Base-by-base conservation (phyloP, 1,140 invertebrate genomes). In the Littorina saxatilis region DNA sequence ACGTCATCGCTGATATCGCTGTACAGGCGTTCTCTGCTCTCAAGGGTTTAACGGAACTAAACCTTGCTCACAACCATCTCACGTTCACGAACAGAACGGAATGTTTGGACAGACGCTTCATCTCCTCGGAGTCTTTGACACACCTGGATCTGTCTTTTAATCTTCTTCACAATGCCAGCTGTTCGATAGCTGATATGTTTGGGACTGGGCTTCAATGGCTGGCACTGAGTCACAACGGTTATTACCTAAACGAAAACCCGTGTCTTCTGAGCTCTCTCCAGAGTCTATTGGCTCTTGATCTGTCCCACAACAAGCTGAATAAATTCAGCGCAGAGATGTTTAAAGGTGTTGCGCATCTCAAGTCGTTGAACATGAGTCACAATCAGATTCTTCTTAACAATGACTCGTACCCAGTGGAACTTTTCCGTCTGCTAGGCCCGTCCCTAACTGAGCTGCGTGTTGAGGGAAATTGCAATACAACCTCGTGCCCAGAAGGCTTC, bases 251-350 rank as follows among this genome's bases (percentile, higher is more conserved):
- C n/a, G n/a, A n/a, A 55, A 55, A n/a, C n/a, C 13, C n/a, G 13
- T 55, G n/a, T 55, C n/a, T 55, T 55, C 52, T 73, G 17, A 29
- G 29, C 13, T 2, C 23, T 39, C 4, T 79, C 35, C 7, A 1
- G 27, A 74, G 61, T 32, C 52, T 81, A 1, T 5, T 37, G 9
- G 7, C 35, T 27, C 79, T 81, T 20, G 70, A 81, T 40, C 50
- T 81, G 23, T 81, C 79, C 50, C 32, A 81, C 70, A 81, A 81
- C 79, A 43, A 81, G 20, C 40, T 81, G 27, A 11, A 39, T 7
- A 58, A 3, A 15, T 50, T 81, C n/a, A 50, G 27, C n/a, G 13
- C 13, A 35, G 47, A 23, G 2, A 35, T 55, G 13, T 15, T 72
- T n/a, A 9, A 35, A 20, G 79, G 72, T 20, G 50, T 73, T n/a